A percentile compares a stretch with the other conserved stretches of the same genome.
These are phyloP conservation scores for Schizopygopsis pylzovi DNA, from an alignment of 2,797 vertebrate genomes.

Conservation along the genomic window DNA sequence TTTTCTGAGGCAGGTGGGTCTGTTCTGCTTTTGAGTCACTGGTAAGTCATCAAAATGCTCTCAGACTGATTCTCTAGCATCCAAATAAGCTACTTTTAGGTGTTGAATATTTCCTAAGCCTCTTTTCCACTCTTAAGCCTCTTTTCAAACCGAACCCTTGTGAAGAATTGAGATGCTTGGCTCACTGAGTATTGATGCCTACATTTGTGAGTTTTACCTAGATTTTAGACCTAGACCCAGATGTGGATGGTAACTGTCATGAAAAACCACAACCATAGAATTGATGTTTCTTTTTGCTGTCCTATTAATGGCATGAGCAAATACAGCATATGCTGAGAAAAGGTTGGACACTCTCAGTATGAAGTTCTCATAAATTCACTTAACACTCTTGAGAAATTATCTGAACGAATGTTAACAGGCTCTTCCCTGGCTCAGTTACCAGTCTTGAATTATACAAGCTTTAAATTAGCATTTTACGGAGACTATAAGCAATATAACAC, in stretches of 20 bases:
- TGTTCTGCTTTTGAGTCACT: conserved; percentile 30
- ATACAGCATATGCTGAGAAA: neutral
- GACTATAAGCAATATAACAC: neutral
- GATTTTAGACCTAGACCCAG: conserved; percentile 77
- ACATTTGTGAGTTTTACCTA: conserved; percentile 79
- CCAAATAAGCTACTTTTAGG: conserved; percentile 33
- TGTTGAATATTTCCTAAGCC: conserved; percentile 35
- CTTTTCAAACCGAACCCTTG: conserved; percentile 74
- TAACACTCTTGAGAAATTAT: neutral
- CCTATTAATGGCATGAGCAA: conserved; percentile 3
- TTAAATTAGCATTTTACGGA: neutral
- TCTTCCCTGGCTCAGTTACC: neutral
- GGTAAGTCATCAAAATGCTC: conserved; percentile 18
- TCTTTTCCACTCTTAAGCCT: conserved; percentile 30
- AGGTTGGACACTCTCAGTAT: neutral
- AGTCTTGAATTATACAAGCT: neutral
- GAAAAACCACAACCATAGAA: conserved; percentile 60
- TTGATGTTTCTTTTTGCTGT: neutral
- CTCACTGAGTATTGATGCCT: conserved; percentile 75
- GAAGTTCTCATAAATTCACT: neutral
- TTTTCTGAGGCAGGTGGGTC: conserved; percentile 16
- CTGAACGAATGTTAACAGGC: neutral
- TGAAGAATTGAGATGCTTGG: conserved; percentile 78
- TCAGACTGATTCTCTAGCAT: neutral
- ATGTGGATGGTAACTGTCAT: conserved; percentile 82